These are phyloP conservation scores for Lathronympha strigana DNA, from an alignment of 2,888 invertebrate genomes.

Conservation along the genomic window DNA sequence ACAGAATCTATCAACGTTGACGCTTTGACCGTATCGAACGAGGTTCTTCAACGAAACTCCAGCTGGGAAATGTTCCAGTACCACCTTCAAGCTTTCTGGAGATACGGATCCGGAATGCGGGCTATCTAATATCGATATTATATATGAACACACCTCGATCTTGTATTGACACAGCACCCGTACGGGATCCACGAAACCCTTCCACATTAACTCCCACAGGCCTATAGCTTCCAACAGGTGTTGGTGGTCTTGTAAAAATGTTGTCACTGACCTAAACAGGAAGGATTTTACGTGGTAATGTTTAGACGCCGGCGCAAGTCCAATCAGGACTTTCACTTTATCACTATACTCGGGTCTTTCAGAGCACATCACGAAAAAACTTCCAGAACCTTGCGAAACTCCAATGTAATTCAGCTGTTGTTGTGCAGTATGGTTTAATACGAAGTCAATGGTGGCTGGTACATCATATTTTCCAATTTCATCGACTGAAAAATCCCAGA, in stretches of 20 bases:
- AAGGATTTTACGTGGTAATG: conserved; percentile 18
- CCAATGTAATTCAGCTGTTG: conserved; percentile 82
- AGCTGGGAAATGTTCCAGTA: conserved; percentile 27
- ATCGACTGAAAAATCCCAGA: conserved; percentile 88
- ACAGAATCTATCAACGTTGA: conserved; percentile 13
- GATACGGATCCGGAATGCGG: conserved; percentile 14
- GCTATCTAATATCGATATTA: neutral
- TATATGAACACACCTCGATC: neutral
- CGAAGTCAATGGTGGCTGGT: conserved; percentile 88
- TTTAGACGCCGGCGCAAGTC: conserved; percentile 27
- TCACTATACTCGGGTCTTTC: conserved; percentile 70
- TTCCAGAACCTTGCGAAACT: conserved; percentile 84
- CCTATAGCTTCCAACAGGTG: neutral
- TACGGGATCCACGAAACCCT: neutral
- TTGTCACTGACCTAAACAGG: neutral
- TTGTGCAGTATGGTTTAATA: conserved; percentile 58
- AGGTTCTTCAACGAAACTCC: conserved; percentile 29
- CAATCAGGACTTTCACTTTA: conserved; percentile 57
- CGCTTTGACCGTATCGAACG: conserved; percentile 23
- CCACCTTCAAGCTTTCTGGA: neutral
- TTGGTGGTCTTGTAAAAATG: conserved; percentile 4
- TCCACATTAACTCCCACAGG: conserved; percentile 17
- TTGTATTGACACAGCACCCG: neutral
- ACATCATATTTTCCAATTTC: conserved; percentile 88
- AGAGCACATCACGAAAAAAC: conserved; percentile 73